Base-by-base conservation (phyloP, 2,113 vertebrate species). In the Ellobius talpinus region DNA sequence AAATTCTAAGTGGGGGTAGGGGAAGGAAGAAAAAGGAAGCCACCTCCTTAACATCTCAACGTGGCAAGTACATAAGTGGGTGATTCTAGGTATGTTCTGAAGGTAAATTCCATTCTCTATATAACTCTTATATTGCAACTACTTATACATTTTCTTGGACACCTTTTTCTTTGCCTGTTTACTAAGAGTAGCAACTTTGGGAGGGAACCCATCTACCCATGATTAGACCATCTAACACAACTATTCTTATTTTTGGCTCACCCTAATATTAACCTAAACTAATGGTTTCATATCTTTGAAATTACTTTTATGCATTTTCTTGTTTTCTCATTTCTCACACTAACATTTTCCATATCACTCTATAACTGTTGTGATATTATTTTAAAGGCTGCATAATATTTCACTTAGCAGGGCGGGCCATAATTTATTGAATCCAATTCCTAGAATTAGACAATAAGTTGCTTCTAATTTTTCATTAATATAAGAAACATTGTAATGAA, bases 1-100 rank as follows among this genome's bases (percentile, higher is more conserved):
- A 95, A 93, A 96, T 97, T 96, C 90, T 86, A 97, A 95, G 66
- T n/a, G 33, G 21, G 72, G 47, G 36, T n/a, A 45, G 23, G 33
- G 61, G 66, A 7, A 52, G 11, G 11, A 58, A 90, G 76, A 87
- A 92, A 93, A 96, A 88, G 58, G 86, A 94, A 96, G 58, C 73
- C 23, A 31, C 73, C 31, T 89, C 50, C 5, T 82, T 96, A 95
- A 92, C 52, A 88, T 95, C 79, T 94, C 66, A 95, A 72, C 66
- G 52, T 78, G 81, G 68, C 50, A 89, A 88, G 88, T 90, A 85
- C 17, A 23, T 39, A 97, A 72, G 52, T 73, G 31, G 33, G 88
- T 94, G 95, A 92, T 95, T 96, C 74, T 94, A 92, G 86, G 63
- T 85, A 47, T 13, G 3, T 42, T 94, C 84, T 92, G 85, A 72